Evolutionary conservation across 2,113 vertebrate species (phyloP), one percentile per base, ranked within the genome.

Genomic region (Indicator maculatus): DNA sequence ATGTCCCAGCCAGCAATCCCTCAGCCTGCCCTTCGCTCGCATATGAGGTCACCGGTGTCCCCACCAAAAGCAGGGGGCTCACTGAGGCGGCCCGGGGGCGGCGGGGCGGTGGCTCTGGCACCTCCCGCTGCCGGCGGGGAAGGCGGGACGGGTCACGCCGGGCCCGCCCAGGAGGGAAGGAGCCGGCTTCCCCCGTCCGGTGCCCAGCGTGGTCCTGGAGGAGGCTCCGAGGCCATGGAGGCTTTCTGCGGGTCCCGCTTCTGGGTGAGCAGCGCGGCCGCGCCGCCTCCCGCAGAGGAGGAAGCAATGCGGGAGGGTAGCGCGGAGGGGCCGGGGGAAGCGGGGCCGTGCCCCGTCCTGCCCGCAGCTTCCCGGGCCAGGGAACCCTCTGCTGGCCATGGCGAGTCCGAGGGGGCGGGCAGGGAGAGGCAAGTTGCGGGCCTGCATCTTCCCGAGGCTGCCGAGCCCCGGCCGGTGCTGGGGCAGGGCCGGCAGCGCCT

Each of bases 241-340:
- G 27, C 33, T 16, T 95, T 97, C 75, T 97, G 96, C 69, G 95
- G 95, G 50, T 96, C 95, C 41, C 91, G 60, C 39, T 96, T 97
- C 61, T 97, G 96, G 95, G 96, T 97, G 92, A 97, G 96, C 61
- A 30, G 63, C 53, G 71, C 21, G 69, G 52, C 39, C 30, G 30
- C 14, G 74, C 41, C 50, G n/a, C 78, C 73, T 24, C 36, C 16
- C 16, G 21, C 76, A 11, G 50, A 44, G 53, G 81, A 45, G 52
- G 50, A 65, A 45, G 65, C 45, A 45, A 66, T 14, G 6, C 1
- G 53, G 75, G 36, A 64, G 26, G 45, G 33, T 11, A 38, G 47
- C 8, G 38, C 50, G 33, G 45, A 23, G 66, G 13, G 30, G 16
- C 26, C 21, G 18, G 21, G 36, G 53, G 16, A 4, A 69, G 28